These are phyloP conservation scores for Poecilia picta DNA, from an alignment of 2,797 vertebrate genomes.

Conservation along the genomic window DNA sequence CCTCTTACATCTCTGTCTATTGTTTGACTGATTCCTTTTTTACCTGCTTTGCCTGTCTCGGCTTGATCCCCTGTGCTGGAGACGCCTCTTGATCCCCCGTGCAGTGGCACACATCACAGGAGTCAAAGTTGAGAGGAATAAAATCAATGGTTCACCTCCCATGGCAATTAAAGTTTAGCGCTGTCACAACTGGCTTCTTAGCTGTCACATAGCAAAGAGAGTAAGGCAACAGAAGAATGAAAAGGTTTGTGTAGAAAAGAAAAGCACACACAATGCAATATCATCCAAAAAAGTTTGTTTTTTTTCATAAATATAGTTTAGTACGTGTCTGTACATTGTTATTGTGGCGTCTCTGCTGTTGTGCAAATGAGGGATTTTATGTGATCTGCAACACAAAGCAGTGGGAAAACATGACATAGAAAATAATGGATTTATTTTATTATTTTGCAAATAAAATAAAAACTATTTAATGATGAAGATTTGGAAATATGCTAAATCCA, in stretches of 20 bases:
- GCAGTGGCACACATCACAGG: slow-evolving; percentile 43
- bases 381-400: background rate
- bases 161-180: slow-evolving; percentile 46
- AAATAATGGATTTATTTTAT: background rate
- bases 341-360: background rate
- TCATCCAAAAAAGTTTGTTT: background rate
- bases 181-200: slow-evolving; percentile 33
- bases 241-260: slow-evolving; percentile 7
- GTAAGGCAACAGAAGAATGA: slow-evolving; percentile 27
- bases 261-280: background rate
- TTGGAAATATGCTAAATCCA: too few species aligned
- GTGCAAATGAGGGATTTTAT: background rate
- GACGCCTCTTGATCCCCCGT: slow-evolving; percentile 25
- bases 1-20: slow-evolving; percentile 9
- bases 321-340: background rate
- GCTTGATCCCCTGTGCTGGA: slow-evolving; percentile 21
- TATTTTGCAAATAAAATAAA: background rate
- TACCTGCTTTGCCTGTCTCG: slow-evolving; percentile 26
- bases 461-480: too few species aligned
- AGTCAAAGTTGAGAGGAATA: slow-evolving; percentile 23
- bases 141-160: slow-evolving; percentile 55
- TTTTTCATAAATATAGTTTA: background rate
- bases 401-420: background rate
- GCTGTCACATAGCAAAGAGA: slow-evolving; percentile 36
- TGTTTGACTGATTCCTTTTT: slow-evolving; percentile 22